A percentile compares a stretch with the other conserved stretches of the same genome.
Evolutionary conservation across 2,113 vertebrate genomes (phyloP).

Genomic region (Laticauda laticaudata): DNA sequence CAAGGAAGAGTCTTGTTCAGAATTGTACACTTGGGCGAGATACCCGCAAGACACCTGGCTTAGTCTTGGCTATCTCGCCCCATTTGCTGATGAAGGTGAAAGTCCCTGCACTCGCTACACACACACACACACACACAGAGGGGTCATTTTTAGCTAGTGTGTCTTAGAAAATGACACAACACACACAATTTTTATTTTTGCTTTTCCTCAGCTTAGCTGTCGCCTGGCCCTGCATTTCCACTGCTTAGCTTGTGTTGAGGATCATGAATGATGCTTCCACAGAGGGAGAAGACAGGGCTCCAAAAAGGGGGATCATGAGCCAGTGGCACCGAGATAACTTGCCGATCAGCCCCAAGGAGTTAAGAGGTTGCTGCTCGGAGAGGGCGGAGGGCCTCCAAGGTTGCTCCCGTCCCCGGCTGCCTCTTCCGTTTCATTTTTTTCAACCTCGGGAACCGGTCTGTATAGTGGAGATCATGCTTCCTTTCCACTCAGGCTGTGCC

Average conservation of each 20-base stretch:
- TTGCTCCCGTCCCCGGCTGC: too few relatives aligned
- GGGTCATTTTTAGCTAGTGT: too few relatives aligned
- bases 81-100: not conserved
- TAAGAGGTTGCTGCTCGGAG: too few relatives aligned
- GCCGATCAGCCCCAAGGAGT: not conserved
- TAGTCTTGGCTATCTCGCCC: not conserved
- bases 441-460: not conserved
- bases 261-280: too few relatives aligned
- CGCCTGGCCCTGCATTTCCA: not conserved
- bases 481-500: not conserved
- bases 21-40: not conserved
- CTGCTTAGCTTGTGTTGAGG: not conserved
- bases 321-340: too few relatives aligned
- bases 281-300: not conserved
- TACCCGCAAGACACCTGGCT: not conserved
- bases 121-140: too few relatives aligned
- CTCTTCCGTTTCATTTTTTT: not conserved
- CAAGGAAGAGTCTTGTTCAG: not conserved
- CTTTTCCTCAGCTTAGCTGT: not conserved
- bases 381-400: too few relatives aligned
- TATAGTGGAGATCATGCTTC: not conserved
- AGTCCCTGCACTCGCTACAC: too few relatives aligned
- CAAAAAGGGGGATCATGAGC: too few relatives aligned
- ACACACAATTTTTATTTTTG: not conserved
- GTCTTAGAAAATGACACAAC: not conserved